Evolutionary conservation across 2,888 invertebrate species (phyloP).

Genomic region (Diaperis boleti): DNA sequence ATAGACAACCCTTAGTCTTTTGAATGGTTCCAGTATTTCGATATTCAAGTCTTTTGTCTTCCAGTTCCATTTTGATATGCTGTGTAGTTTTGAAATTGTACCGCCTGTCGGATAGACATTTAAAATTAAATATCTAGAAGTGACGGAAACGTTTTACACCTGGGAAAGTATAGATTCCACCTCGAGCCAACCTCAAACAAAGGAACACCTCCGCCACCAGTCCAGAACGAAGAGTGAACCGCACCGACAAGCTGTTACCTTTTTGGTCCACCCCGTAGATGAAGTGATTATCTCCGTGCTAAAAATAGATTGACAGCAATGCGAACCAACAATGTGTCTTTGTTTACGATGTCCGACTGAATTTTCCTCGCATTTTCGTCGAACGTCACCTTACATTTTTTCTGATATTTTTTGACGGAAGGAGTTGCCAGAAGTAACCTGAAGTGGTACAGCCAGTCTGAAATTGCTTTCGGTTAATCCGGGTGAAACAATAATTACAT

Average conservation of each 20-base stretch:
- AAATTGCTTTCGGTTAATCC: constrained; percentile 37
- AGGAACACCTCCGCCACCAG: constrained; percentile 71
- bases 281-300: constrained; percentile 65
- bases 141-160: too few relatives aligned
- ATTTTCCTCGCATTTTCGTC: constrained; percentile 38
- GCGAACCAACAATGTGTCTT: constrained; percentile 5
- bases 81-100: constrained; percentile 68
- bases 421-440: constrained; percentile 56
- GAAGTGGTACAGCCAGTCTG: constrained; percentile 58
- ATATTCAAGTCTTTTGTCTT: constrained; percentile 73
- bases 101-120: too few relatives aligned
- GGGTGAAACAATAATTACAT: constrained; percentile 1
- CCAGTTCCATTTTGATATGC: constrained; percentile 69
- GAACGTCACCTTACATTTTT: constrained; percentile 44
- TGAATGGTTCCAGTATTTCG: constrained; percentile 72
- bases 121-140: too few relatives aligned
- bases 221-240: constrained; percentile 68
- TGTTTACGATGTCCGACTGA: constrained; percentile 58
- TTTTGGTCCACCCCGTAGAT: constrained; percentile 71
- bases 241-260: constrained; percentile 70
- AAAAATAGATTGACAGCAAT: constrained; percentile 52
- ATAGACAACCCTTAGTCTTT: constrained; percentile 74
- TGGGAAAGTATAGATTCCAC: constrained; percentile 67
- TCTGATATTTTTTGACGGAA: constrained; percentile 53
- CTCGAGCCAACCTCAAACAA: constrained; percentile 65